Conservation (phyloP, 2,113 vertebrate genomes). For the Tachycineta bicolor region DNA sequence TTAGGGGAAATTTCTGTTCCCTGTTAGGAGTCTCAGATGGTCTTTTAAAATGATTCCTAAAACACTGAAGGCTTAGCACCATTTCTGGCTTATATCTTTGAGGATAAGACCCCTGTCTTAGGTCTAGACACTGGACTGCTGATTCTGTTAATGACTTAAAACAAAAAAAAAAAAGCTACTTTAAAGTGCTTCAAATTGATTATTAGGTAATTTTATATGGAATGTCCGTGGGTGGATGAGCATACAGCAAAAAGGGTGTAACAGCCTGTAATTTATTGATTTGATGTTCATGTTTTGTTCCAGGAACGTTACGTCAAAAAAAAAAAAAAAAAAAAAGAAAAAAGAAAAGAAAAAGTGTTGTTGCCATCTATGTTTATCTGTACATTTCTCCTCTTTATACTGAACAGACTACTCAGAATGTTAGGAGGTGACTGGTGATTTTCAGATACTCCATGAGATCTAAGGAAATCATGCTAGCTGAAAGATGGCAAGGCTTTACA, state of each 20-base stretch:
- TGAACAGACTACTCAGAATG: background rate
- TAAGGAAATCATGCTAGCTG: constrained; percentile 44
- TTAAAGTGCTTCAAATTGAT: background rate
- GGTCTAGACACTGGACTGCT: background rate
- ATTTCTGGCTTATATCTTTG: background rate
- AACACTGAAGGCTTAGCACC: background rate
- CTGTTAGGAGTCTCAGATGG: background rate
- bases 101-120: background rate
- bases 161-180: background rate
- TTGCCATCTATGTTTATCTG: background rate
- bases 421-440: background rate
- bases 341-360: background rate
- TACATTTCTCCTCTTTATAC: background rate
- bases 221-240: background rate
- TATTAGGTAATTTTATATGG: constrained; percentile 3
- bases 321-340: background rate
- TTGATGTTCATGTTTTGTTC: background rate
- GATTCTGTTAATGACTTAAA: background rate
- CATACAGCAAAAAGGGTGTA: background rate
- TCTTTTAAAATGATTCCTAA: background rate
- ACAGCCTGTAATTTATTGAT: background rate
- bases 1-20: background rate
- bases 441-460: constrained; percentile 27
- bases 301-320: background rate
- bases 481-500: constrained; percentile 60